Evolutionary conservation across 2,888 invertebrate genomes (phyloP).

Genomic region (Hybos culiciformis): DNA sequence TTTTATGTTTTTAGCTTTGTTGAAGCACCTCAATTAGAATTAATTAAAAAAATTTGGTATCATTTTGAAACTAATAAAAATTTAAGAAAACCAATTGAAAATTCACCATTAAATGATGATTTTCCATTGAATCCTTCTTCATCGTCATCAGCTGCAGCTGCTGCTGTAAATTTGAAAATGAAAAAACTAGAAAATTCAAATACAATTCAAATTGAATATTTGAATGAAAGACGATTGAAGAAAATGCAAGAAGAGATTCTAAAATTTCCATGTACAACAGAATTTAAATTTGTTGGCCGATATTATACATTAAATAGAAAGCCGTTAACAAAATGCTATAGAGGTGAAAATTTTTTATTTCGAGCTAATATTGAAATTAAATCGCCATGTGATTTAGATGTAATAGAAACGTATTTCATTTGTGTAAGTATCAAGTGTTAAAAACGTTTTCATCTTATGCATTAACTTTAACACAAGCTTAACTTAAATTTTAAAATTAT

Average conservation of each 20-base stretch:
- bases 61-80: constrained; percentile 24
- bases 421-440: constrained; percentile 27
- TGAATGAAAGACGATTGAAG: constrained; percentile 27
- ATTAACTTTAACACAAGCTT: background rate
- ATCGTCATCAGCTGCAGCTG: constrained; percentile 29
- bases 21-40: constrained; percentile 28
- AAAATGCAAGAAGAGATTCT: constrained; percentile 31
- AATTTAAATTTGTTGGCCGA: constrained; percentile 30
- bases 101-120: constrained; percentile 7
- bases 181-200: constrained; percentile 19
- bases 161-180: constrained; percentile 17
- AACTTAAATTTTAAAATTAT: background rate
- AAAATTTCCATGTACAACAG: constrained; percentile 25
- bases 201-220: constrained; percentile 30
- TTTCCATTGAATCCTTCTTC: constrained; percentile 23
- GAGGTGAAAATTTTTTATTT: constrained; percentile 33
- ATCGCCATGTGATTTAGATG: constrained; percentile 28
- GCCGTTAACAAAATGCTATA: constrained; percentile 27
- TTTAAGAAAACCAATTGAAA: constrained; percentile 14
- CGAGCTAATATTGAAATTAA: constrained; percentile 30
- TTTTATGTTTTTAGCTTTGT: constrained; percentile 31
- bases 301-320: constrained; percentile 32
- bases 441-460: background rate
- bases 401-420: constrained; percentile 34
- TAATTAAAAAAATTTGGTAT: constrained; percentile 31